phyloP scores from a whole-genome alignment of 30 jellyfish, hydroid and myxozoan genomes.

The Aurelia aurita complex sp. Pacific region DNA sequence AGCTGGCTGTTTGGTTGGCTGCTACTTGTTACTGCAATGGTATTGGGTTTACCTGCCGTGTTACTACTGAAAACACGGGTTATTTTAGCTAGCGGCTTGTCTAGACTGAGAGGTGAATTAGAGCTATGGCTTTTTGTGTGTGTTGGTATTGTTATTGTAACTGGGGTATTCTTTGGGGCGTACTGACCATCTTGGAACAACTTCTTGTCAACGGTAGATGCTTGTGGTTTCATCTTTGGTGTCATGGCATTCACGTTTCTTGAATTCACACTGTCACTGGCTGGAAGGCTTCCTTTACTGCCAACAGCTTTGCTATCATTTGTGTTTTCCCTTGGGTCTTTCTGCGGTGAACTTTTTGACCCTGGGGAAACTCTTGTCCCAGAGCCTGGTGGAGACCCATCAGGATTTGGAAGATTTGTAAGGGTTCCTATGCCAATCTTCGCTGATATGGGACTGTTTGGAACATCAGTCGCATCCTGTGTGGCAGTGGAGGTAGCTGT shows the following conservation, averaged over 20 bases:
- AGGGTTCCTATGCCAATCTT: conserved; percentile 75
- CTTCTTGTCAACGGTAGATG: background rate
- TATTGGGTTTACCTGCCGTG: background rate
- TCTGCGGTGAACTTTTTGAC: conserved; percentile 18
- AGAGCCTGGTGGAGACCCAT: conserved; percentile 57
- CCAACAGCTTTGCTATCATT: background rate
- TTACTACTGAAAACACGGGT: background rate
- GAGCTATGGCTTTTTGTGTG: conserved; percentile 9
- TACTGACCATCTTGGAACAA: background rate
- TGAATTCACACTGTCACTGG: background rate
- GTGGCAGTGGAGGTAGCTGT: background rate
- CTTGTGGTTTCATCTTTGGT: background rate
- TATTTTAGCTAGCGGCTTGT: background rate
- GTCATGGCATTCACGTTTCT: background rate
- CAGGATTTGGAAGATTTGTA: conserved; percentile 52
- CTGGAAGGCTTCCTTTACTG: background rate
- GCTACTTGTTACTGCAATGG: background rate
- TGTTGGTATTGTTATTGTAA: conserved; percentile 46
- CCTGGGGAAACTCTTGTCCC: conserved; percentile 66
- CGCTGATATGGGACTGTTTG: conserved; percentile 82
- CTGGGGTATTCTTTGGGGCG: conserved; percentile 20
- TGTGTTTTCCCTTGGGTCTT: background rate
- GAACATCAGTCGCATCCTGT: conserved; percentile 16
- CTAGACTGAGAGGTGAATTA: background rate
- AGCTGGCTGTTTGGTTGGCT: background rate